Percentiles rank a stretch among this genome's conserved stretches.
Conservation (phyloP, 2,888 invertebrate genomes). For the Xanthia togata region DNA sequence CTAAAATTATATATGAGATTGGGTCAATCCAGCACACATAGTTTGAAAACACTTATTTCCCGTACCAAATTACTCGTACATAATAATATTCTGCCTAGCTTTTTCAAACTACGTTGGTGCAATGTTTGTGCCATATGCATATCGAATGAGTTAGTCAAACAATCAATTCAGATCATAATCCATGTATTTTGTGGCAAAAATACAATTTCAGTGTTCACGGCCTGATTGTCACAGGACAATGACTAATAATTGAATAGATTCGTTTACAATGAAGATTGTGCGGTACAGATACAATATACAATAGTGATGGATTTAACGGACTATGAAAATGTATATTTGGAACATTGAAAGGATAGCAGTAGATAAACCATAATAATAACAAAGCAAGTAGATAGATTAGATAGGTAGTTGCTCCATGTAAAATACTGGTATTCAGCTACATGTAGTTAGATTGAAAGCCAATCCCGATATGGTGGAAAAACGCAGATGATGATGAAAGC, state of each 20-base stretch:
- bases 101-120: not conserved
- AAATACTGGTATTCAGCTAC: no score
- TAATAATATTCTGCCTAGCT: not conserved
- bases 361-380: constrained; percentile 3
- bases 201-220: constrained; percentile 47
- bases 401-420: no score
- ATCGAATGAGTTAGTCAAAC: constrained; percentile 20
- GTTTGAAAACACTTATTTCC: not conserved
- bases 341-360: constrained; percentile 11
- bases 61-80: not conserved
- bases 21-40: not conserved
- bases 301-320: constrained; percentile 41
- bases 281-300: constrained; percentile 37
- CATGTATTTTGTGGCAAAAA: constrained; percentile 34
- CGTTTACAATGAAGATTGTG: constrained; percentile 58
- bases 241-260: constrained; percentile 66
- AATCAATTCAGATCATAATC: constrained; percentile 28
- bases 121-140: constrained; percentile 11
- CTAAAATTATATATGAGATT: not conserved
- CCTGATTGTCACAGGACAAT: constrained; percentile 61
- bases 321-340: constrained; percentile 49
- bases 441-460: not conserved
- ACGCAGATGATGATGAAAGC: not conserved
- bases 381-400: no score
- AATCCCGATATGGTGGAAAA: not conserved